These are phyloP conservation scores for Caenorhabditis latens DNA, from an alignment of 1,140 invertebrate genomes.

Conservation along the genomic window DNA sequence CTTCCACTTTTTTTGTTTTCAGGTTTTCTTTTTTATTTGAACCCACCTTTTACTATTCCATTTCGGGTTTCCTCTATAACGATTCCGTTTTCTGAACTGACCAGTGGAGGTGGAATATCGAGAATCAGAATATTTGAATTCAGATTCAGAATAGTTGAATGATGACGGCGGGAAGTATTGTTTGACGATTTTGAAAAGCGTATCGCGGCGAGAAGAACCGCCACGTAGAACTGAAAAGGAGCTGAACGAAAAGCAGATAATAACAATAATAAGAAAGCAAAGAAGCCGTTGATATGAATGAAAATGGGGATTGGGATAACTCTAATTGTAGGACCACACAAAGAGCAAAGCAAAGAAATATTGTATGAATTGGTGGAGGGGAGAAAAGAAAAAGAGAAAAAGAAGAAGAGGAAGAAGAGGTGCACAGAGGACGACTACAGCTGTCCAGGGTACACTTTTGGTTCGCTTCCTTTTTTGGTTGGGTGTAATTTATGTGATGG, in stretches of 20 bases:
- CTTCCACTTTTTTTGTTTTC: background rate
- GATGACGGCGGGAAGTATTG: background rate
- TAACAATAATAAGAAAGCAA: background rate
- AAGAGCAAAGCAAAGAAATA: background rate
- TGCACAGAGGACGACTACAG: background rate
- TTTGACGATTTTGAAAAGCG: slow-evolving; percentile 18
- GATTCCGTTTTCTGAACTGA: background rate
- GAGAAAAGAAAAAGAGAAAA: background rate
- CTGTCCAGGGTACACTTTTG: background rate
- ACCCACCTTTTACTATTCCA: slow-evolving; percentile 38
- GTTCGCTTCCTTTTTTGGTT: slow-evolving; percentile 1
- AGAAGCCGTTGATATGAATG: background rate
- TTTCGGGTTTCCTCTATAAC: background rate
- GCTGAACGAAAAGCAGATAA: background rate
- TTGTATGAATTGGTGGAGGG: background rate
- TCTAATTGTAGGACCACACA: background rate
- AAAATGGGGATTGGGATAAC: background rate
- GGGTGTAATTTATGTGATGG: slow-evolving; percentile 30
- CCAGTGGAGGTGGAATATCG: background rate
- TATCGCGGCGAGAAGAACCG: background rate
- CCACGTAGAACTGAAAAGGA: background rate
- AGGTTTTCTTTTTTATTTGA: background rate
- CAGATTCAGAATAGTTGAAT: background rate
- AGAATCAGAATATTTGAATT: background rate
- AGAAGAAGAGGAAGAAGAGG: slow-evolving; percentile 28